Conservation (phyloP, 1,140 invertebrate species). For the Chionoecetes opilio region DNA sequence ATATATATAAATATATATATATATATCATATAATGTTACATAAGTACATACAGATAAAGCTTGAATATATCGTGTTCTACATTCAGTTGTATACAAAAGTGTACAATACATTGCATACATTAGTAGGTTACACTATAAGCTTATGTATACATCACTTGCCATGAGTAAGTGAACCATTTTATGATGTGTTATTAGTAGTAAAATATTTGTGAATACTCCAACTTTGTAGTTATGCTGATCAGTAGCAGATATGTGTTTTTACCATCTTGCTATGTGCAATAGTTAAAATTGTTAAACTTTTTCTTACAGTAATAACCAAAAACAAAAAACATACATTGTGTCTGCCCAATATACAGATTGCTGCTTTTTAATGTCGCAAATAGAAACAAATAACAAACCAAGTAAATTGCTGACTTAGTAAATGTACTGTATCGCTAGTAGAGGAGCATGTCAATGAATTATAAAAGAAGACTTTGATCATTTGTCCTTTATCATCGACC, state of each 20-base stretch:
- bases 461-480: background rate
- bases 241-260: constrained; percentile 21
- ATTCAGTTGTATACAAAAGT: background rate
- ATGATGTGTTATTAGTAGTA: background rate
- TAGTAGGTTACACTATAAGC: background rate
- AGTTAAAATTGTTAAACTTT: background rate
- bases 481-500: background rate
- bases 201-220: background rate
- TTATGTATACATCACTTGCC: background rate
- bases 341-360: background rate
- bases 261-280: constrained; percentile 30
- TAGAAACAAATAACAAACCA: too few species aligned
- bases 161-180: background rate
- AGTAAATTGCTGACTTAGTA: background rate
- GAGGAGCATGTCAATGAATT: background rate
- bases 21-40: background rate
- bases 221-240: background rate
- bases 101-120: background rate
- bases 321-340: background rate
- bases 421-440: background rate
- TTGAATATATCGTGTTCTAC: background rate
- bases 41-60: background rate
- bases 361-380: background rate
- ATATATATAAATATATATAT: background rate
- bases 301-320: background rate